Evolutionary conservation across 92 coral and sea anemone genomes (phyloP).

Genomic region (Paramuricea clavata): DNA sequence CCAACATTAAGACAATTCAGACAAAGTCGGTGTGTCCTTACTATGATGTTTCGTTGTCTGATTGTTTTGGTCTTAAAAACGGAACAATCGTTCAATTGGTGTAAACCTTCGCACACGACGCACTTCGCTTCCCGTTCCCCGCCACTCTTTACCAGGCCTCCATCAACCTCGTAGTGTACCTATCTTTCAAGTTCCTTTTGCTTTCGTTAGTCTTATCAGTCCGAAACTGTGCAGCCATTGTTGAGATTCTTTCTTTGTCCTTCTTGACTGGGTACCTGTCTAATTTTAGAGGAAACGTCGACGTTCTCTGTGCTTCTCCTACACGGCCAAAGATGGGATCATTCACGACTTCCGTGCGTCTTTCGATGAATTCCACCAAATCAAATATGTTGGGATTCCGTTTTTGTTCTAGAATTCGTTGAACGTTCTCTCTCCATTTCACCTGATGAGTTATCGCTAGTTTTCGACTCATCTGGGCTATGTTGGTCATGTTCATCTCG

Average conservation of each 20-base stretch:
- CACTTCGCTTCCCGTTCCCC: slow-evolving; percentile 30
- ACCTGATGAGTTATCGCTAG: slow-evolving; percentile 59
- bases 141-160: slow-evolving; percentile 13
- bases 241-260: slow-evolving; percentile 26
- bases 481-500: slow-evolving; percentile 74
- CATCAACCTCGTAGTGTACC: slow-evolving; percentile 11
- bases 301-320: slow-evolving; percentile 34
- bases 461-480: slow-evolving; percentile 63
- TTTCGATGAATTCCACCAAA: slow-evolving; percentile 63
- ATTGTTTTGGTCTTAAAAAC: slow-evolving; percentile 62
- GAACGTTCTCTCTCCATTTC: slow-evolving; percentile 69
- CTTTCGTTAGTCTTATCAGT: not conserved
- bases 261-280: not conserved
- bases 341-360: slow-evolving; percentile 61
- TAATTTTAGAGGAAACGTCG: slow-evolving; percentile 26
- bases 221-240: slow-evolving; percentile 27
- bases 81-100: slow-evolving; percentile 59
- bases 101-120: slow-evolving; percentile 50
- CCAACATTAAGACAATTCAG: slow-evolving; percentile 54
- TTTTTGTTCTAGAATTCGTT: slow-evolving; percentile 48
- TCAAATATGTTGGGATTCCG: slow-evolving; percentile 50
- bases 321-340: slow-evolving; percentile 58
- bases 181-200: slow-evolving; percentile 35
- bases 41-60: slow-evolving; percentile 64
- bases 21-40: slow-evolving; percentile 52